These are phyloP conservation scores for Clanis bilineata DNA, from an alignment of 2,888 invertebrate genomes.

Conservation along the genomic window DNA sequence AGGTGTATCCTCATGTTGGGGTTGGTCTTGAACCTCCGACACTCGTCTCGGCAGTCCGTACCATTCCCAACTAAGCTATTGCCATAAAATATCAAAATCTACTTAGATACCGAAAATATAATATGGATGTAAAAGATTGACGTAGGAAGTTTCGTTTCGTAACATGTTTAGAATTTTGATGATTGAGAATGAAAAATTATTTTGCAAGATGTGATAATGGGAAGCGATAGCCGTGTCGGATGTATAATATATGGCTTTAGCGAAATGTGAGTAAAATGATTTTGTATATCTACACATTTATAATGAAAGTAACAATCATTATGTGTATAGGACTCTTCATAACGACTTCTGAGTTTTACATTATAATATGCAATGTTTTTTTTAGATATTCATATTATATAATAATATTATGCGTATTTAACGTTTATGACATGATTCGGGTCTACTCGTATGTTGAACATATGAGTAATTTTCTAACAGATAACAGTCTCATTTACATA, in stretches of 20 bases:
- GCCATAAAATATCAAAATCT: too few species aligned
- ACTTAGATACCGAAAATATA: too few species aligned
- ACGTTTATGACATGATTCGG: not conserved
- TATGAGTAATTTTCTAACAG: slow-evolving; percentile 16
- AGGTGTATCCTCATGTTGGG: too few species aligned
- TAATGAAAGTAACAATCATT: too few species aligned
- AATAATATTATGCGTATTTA: not conserved
- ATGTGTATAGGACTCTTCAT: too few species aligned
- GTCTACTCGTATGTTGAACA: not conserved
- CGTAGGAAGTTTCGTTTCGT: too few species aligned
- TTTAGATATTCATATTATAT: not conserved
- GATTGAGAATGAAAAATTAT: not conserved
- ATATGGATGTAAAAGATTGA: too few species aligned
- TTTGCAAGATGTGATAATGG: not conserved
- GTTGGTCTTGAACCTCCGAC: too few species aligned
- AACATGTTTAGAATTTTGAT: too few species aligned
- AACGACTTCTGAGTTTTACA: too few species aligned
- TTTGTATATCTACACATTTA: not conserved
- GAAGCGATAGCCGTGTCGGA: not conserved
- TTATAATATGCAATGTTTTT: not conserved
- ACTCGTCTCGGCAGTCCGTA: too few species aligned
- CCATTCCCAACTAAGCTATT: too few species aligned
- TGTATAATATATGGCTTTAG: not conserved
- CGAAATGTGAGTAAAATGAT: not conserved
- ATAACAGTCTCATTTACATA: slow-evolving; percentile 21